Conservation (phyloP, 2,888 invertebrate genomes). For the Lacanobia oleracea region DNA sequence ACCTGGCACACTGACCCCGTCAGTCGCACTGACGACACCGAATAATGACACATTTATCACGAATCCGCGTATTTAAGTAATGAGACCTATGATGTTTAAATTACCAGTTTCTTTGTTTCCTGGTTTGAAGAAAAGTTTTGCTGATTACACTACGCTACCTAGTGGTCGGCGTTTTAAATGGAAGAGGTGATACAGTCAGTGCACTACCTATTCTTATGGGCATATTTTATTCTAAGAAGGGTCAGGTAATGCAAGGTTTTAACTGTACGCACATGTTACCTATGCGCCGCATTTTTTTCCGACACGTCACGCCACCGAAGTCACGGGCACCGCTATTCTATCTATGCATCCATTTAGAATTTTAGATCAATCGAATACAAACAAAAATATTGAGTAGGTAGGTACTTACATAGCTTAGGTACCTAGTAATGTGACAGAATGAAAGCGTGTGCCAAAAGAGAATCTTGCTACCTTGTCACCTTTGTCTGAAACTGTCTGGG, state of each 20-base stretch:
- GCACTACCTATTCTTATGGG: too few relatives aligned
- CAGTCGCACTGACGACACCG: conserved; percentile 22
- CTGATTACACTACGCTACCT: too few relatives aligned
- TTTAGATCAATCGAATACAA: not conserved
- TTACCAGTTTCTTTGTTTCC: not conserved
- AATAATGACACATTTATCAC: conserved; percentile 15
- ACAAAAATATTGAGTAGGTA: conserved; percentile 4
- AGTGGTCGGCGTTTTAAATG: too few relatives aligned
- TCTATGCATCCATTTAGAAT: too few relatives aligned
- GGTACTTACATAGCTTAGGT: not conserved
- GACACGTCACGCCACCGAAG: too few relatives aligned
- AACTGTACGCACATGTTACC: too few relatives aligned
- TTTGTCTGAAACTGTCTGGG: conserved; percentile 17
- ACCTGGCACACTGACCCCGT: conserved; percentile 38
- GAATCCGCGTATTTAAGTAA: not conserved
- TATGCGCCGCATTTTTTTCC: too few relatives aligned
- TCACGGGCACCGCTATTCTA: too few relatives aligned
- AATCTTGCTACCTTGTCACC: conserved; percentile 13
- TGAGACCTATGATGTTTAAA: conserved; percentile 10
- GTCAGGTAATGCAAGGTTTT: too few relatives aligned
- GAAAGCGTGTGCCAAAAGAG: conserved; percentile 43
- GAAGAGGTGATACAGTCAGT: too few relatives aligned
- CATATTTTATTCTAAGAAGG: too few relatives aligned
- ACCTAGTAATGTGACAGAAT: not conserved
- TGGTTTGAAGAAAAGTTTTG: too few relatives aligned